phyloP scores from a whole-genome alignment of 2,888 invertebrate species.

The Diarsia mendica region DNA sequence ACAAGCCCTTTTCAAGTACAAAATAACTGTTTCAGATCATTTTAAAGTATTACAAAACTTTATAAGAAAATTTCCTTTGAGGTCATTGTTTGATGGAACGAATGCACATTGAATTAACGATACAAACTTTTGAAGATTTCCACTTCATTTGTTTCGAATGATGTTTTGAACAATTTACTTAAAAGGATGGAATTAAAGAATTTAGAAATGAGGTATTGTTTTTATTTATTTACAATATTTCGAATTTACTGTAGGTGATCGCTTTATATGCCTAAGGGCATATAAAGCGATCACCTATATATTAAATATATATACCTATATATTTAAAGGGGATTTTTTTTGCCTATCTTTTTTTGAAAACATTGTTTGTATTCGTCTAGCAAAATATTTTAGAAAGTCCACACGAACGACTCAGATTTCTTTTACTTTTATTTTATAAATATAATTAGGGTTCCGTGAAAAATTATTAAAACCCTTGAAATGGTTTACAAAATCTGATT shows the following conservation, averaged over 20 bases:
- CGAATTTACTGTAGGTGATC: background rate
- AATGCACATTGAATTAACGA: conserved; percentile 79
- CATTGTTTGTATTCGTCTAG: too few species aligned
- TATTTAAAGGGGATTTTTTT: too few species aligned
- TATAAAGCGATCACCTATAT: too few species aligned
- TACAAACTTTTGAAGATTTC: conserved; percentile 37
- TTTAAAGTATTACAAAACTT: conserved; percentile 13
- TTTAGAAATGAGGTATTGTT: background rate
- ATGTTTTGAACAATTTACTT: conserved; percentile 24
- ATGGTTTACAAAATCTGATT: too few species aligned
- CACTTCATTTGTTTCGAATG: conserved; percentile 33
- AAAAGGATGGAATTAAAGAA: background rate
- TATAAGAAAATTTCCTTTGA: conserved; percentile 64
- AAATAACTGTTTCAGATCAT: background rate
- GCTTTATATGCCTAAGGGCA: too few species aligned
- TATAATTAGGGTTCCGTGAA: too few species aligned
- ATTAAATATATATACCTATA: too few species aligned
- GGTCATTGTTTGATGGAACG: conserved; percentile 72
- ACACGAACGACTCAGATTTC: too few species aligned
- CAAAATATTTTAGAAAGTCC: too few species aligned
- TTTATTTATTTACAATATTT: background rate
- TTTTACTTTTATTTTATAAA: too few species aligned
- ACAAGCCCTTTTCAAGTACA: background rate
- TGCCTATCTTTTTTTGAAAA: too few species aligned
- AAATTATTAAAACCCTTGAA: too few species aligned